Evolutionary conservation across 2,888 invertebrate genomes (phyloP).

Genomic region (Smittia sp.): DNA sequence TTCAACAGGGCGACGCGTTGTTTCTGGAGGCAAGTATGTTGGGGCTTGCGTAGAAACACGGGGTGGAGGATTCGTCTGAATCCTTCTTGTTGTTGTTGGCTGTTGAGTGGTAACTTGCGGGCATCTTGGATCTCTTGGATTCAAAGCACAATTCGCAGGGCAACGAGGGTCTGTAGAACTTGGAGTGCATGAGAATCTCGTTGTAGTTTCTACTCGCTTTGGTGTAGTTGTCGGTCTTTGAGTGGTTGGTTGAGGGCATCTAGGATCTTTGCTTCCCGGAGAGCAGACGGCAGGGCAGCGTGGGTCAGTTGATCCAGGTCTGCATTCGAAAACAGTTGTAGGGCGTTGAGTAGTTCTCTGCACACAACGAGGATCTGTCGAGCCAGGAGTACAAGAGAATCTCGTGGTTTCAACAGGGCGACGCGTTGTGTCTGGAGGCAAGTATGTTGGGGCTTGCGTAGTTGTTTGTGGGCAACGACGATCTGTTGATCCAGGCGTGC

Average conservation of each 20-base stretch:
- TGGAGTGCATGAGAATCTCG: constrained; percentile 47
- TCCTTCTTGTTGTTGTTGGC: constrained; percentile 44
- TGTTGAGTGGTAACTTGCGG: constrained; percentile 49
- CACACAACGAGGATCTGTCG: no score
- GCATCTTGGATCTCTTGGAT: constrained; percentile 48
- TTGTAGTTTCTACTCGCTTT: constrained; percentile 47
- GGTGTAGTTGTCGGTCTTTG: constrained; percentile 44
- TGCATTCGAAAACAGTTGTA: no score
- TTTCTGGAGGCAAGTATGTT: no score
- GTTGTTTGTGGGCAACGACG: constrained; percentile 47
- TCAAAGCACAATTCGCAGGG: constrained; percentile 44
- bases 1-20: constrained; percentile 42
- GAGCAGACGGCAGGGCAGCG: no score
- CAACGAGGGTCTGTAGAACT: constrained; percentile 44
- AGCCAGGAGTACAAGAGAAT: no score
- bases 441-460: constrained; percentile 44
- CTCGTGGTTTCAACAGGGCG: no score
- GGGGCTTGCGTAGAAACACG: constrained; percentile 38
- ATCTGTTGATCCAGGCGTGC: no score
- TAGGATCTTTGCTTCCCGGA: no score
- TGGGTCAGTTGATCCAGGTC: no score
- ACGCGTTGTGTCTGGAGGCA: no score
- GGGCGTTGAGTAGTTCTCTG: no score
- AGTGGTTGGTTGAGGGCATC: constrained; percentile 44
- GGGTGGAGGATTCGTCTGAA: constrained; percentile 45